A percentile compares a stretch with the other conserved stretches of the same genome.
Conservation (phyloP, 1,140 invertebrate genomes). For the Nasonia vitripennis region DNA sequence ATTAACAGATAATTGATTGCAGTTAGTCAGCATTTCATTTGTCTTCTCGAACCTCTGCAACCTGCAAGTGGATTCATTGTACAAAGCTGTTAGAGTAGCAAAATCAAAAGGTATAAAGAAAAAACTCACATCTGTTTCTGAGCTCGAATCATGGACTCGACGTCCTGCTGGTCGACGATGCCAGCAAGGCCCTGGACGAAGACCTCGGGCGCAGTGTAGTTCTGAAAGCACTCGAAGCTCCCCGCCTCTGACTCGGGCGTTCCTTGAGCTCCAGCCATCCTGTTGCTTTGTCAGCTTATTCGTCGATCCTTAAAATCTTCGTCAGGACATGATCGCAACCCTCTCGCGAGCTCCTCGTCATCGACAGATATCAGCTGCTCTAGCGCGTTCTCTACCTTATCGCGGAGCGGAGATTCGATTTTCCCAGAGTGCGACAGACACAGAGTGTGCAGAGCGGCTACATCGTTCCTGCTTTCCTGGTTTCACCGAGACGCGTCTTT, state of each 20-base stretch:
- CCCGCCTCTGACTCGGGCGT: constrained; percentile 82
- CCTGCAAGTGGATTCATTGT: constrained; percentile 75
- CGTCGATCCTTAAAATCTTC: neutral
- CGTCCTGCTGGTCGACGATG: constrained; percentile 92
- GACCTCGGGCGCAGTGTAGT: constrained; percentile 92
- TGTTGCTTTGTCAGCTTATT: constrained; percentile 9
- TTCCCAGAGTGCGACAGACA: neutral
- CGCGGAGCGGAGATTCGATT: constrained; percentile 14
- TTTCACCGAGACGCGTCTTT: constrained; percentile 18
- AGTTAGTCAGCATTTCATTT: constrained; percentile 97
- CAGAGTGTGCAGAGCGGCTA: neutral
- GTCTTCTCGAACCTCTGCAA: constrained; percentile 96
- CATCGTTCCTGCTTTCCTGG: constrained; percentile 44
- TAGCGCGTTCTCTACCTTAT: constrained; percentile 20
- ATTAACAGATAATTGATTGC: constrained; percentile 89
- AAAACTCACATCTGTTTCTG: constrained; percentile 92
- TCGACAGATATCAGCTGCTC: neutral
- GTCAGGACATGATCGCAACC: constrained; percentile 1
- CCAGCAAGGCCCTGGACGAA: constrained; percentile 93
- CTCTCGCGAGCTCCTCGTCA: neutral
- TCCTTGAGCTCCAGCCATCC: constrained; percentile 69
- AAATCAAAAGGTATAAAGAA: neutral
- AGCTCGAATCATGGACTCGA: constrained; percentile 91
- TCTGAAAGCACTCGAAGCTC: constrained; percentile 89
- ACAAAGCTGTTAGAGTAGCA: neutral